Base-by-base conservation (phyloP, 2,888 invertebrate species). In the Rutpela maculata region DNA sequence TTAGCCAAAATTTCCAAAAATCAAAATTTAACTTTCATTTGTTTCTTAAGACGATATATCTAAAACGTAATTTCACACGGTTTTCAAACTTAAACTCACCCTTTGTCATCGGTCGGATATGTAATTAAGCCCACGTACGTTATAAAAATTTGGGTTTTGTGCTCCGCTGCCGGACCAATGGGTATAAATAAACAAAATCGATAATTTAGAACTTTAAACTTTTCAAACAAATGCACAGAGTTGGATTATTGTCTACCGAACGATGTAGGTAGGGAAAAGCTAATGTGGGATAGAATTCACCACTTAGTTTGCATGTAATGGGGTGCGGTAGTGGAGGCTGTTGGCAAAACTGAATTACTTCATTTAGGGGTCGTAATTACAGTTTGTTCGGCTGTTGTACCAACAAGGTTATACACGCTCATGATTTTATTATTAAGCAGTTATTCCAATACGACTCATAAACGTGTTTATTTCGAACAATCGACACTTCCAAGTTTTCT, bases 281-380 rank as follows among this genome's bases (percentile, higher is more conserved):
- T 22, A 60, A 22, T 31, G 43, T 57, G 56, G 57, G 59, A 56
- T 22, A 17, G 38, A 50, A 50, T 70, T 70, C 50, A 70, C 60
- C 38, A 69, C 69, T 69, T 69, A 70, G 60, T 70, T 70, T 60
- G 60, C 50, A 50, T 69, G 56, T 57, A 63, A 74, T 77, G 63
- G 77, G 77, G 77, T 77, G 77, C 74, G 76, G 75, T 75, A 77
- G 74, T 60, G 67, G 63, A 75, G 69, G 72, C 74, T 79, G 79
- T 76, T 76, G 80, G 80, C 74, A 78, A 80, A 78, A 78, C 75
- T 80, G 80, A 80, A 78, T 80, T 80, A 78, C 78, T 79, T 76
- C 76, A 71, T 76, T 76, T 71, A 71, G 74, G 79, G 79, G 76
- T 70, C 68, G 77, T 77, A 77, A 77, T 77, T 77, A 77, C 74